phyloP scores from a whole-genome alignment of 2,797 vertebrate species.

The Oreochromis grahami region DNA sequence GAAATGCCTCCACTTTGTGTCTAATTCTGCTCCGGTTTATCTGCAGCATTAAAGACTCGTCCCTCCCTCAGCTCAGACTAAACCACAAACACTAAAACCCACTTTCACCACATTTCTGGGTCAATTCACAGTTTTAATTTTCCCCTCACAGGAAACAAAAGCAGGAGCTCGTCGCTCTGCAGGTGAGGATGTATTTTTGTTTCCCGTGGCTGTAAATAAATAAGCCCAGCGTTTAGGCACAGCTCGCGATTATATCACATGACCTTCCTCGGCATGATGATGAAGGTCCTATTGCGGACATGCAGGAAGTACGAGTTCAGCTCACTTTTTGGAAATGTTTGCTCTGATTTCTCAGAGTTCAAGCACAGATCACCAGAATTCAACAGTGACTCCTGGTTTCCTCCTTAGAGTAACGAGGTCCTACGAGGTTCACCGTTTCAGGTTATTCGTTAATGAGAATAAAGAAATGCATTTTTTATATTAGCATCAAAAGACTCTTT shows the following conservation, averaged over 20 bases:
- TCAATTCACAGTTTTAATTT: neutral
- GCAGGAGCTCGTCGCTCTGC: neutral
- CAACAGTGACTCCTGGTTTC: neutral
- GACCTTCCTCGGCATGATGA: neutral
- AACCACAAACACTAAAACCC: neutral
- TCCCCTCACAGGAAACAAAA: neutral
- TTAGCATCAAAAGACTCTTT: neutral
- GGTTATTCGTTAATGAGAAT: neutral
- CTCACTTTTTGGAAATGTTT: neutral
- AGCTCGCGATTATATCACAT: neutral
- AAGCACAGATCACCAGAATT: neutral
- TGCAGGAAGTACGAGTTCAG: neutral
- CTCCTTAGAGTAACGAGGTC: neutral
- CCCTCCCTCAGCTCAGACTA: slow-evolving; percentile 4
- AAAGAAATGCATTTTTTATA: neutral
- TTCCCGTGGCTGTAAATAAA: neutral
- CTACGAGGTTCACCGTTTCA: neutral
- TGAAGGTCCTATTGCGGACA: too few species aligned
- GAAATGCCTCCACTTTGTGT: slow-evolving; percentile 17
- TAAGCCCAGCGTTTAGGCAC: neutral
- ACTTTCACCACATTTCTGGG: neutral
- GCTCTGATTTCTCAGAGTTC: neutral
- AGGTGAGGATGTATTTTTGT: neutral
- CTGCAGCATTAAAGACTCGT: slow-evolving; percentile 12
- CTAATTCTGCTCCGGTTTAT: neutral